A percentile compares a stretch with the other conserved stretches of the same genome.
phyloP scores from a whole-genome alignment of 1,140 invertebrate genomes.

The Achatina immaculata region DNA sequence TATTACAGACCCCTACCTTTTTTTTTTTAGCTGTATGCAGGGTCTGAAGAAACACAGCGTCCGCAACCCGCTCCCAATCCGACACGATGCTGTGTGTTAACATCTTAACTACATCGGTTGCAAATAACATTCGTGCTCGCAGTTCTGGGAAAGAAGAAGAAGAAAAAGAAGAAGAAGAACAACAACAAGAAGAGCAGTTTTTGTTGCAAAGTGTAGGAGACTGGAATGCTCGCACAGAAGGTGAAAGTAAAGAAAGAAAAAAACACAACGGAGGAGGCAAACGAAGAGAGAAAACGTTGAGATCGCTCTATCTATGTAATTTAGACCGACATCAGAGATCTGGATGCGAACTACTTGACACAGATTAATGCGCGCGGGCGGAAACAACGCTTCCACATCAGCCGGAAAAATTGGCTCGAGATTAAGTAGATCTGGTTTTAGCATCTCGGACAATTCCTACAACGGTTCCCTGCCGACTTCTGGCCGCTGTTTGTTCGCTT shows the following conservation, averaged over 20 bases:
- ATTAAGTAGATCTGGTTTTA: constrained; percentile 26
- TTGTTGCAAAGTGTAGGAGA: neutral
- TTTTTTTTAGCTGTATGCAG: too few species aligned
- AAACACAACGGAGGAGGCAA: neutral
- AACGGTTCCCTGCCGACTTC: neutral
- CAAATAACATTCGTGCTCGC: too few species aligned
- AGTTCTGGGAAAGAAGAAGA: constrained; percentile 2
- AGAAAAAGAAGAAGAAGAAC: constrained; percentile 19
- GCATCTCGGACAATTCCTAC: neutral
- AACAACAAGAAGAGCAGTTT: neutral
- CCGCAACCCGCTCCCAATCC: too few species aligned
- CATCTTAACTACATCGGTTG: too few species aligned
- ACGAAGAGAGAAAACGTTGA: neutral
- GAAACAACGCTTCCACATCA: neutral
- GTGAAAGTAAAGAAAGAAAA: constrained; percentile 5
- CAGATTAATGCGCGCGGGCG: constrained; percentile 18
- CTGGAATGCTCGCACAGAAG: too few species aligned
- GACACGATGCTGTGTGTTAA: too few species aligned
- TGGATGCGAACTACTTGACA: neutral
- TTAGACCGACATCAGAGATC: neutral
- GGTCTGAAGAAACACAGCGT: too few species aligned
- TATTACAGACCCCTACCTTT: too few species aligned
- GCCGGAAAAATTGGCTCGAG: constrained; percentile 4
- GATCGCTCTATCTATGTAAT: neutral
- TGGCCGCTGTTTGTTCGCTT: too few species aligned